Conservation (phyloP, 2,797 vertebrate species). For the Coranthus polyacanthus region DNA sequence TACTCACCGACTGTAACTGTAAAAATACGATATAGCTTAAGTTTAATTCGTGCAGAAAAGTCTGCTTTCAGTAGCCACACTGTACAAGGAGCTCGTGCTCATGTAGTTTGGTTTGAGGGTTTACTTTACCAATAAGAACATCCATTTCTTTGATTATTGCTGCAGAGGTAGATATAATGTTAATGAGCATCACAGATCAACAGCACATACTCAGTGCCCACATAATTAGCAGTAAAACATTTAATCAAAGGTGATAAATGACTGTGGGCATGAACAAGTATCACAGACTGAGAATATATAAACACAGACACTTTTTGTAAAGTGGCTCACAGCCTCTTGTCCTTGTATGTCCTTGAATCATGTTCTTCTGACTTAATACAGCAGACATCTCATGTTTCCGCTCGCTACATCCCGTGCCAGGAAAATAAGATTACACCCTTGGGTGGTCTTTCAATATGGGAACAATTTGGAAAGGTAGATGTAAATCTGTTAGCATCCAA, state of each 20-base stretch:
- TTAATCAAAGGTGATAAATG: constrained; percentile 40
- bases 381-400: constrained; percentile 43
- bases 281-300: constrained; percentile 46
- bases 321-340: constrained; percentile 6
- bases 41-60: not conserved
- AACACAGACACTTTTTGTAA: constrained; percentile 26
- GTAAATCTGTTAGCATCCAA: constrained; percentile 36
- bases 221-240: constrained; percentile 26
- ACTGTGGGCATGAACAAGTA: constrained; percentile 29
- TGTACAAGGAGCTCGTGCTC: not conserved
- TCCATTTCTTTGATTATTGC: constrained; percentile 20
- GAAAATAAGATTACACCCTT: constrained; percentile 63
- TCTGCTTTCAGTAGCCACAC: not conserved
- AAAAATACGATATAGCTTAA: no score
- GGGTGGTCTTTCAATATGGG: constrained; percentile 58
- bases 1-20: no score
- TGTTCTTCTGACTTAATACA: constrained; percentile 41
- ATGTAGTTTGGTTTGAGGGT: no score
- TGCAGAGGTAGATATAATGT: constrained; percentile 2
- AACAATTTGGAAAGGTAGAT: constrained; percentile 50
- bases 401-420: constrained; percentile 46
- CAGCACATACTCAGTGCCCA: constrained; percentile 6
- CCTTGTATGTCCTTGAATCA: constrained; percentile 35
- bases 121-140: constrained; percentile 4
- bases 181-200: constrained; percentile 33